phyloP scores from a whole-genome alignment of 2,888 invertebrate genomes.

The Callosobruchus maculatus region DNA sequence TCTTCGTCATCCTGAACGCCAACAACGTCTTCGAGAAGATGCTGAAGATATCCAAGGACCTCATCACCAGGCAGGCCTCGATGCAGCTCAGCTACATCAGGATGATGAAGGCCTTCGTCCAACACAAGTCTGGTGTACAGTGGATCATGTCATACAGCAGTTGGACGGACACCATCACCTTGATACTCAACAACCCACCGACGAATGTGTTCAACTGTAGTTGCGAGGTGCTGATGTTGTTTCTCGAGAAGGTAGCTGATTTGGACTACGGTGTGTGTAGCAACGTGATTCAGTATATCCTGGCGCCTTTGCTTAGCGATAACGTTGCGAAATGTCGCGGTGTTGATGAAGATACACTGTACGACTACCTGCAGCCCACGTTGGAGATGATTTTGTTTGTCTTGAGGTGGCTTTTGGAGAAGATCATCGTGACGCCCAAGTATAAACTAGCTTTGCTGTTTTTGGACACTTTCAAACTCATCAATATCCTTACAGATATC shows the following conservation, averaged over 20 bases:
- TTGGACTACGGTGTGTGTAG: conserved; percentile 53
- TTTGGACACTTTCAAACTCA: not conserved
- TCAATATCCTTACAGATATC: not conserved
- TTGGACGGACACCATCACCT: conserved; percentile 64
- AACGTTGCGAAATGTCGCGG: conserved; percentile 31
- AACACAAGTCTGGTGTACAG: conserved; percentile 61
- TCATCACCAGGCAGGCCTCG: conserved; percentile 37
- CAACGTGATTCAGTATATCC: conserved; percentile 55
- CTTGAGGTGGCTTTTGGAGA: conserved; percentile 43
- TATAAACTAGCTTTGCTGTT: not conserved
- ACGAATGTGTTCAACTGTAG: conserved; percentile 69
- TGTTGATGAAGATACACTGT: conserved; percentile 42
- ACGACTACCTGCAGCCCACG: conserved; percentile 55
- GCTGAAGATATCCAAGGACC: not conserved
- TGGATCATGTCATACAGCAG: conserved; percentile 62
- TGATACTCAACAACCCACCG: conserved; percentile 64
- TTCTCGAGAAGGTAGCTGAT: conserved; percentile 57
- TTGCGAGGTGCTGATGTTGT: conserved; percentile 59
- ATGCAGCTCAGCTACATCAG: conserved; percentile 66
- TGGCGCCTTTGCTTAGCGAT: conserved; percentile 54
- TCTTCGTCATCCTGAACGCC: conserved; percentile 56
- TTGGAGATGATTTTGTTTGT: conserved; percentile 57
- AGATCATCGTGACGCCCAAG: not conserved
- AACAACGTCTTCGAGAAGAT: conserved; percentile 47
- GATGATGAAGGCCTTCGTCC: conserved; percentile 57